phyloP scores from a whole-genome alignment of 2,888 invertebrate species.

The Standfussiana lucernea region DNA sequence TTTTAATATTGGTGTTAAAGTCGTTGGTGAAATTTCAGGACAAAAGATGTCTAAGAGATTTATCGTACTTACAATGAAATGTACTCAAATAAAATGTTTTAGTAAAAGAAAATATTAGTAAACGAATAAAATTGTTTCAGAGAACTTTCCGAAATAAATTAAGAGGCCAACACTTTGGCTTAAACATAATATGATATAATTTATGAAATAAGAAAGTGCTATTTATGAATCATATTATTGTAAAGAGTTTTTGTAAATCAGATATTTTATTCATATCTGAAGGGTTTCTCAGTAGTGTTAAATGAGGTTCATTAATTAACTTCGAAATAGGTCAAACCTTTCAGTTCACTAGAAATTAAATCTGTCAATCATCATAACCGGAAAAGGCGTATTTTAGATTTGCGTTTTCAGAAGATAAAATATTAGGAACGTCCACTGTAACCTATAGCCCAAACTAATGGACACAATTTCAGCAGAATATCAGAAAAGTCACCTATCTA shows the following conservation, averaged over 20 bases:
- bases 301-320: neutral
- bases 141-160: slow-evolving; percentile 39
- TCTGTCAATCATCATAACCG: neutral
- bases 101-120: slow-evolving; percentile 35
- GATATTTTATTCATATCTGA: neutral
- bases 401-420: neutral
- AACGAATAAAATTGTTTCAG: slow-evolving; percentile 20
- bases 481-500: neutral
- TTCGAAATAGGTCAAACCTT: neutral
- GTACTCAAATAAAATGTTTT: slow-evolving; percentile 19
- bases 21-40: slow-evolving; percentile 10
- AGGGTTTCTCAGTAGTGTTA: neutral
- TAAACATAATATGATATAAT: slow-evolving; percentile 20
- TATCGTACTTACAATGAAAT: slow-evolving; percentile 29
- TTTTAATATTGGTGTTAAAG: slow-evolving; percentile 13
- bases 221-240: slow-evolving; percentile 20
- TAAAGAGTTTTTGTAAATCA: neutral
- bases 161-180: slow-evolving; percentile 17
- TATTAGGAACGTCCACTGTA: neutral
- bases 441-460: neutral
- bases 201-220: slow-evolving; percentile 19
- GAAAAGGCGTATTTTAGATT: neutral
- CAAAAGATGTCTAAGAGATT: slow-evolving; percentile 42
- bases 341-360: neutral
- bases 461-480: neutral